Base-by-base conservation (phyloP, 2,888 invertebrate genomes). In the Amaurobius ferox region DNA sequence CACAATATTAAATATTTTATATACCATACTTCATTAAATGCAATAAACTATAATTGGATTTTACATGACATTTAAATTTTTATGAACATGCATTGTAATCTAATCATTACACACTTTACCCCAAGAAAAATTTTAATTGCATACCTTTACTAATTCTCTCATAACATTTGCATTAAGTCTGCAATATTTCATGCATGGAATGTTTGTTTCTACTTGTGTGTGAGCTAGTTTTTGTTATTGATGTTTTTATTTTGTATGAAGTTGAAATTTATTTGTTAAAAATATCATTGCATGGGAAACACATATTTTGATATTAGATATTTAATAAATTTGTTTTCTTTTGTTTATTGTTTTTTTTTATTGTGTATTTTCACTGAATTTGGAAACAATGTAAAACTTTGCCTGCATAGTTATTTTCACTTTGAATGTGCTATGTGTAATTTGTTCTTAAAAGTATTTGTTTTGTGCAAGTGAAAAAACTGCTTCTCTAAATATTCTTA, bases 401-500 rank as follows among this genome's bases (percentile, higher is more conserved):
- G 55, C 55, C 23, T 55, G 55, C 55, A 55, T 55, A 23, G n/a
- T n/a, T n/a, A 55, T 55, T 55, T 44, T 44, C 55, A 6, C 55
- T 55, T 16, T 23, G 55, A 55, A 55, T 55, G 55, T 55, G 55
- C 19, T 55, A 23, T 55, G 23, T 23, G 23, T 55, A 55, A 23
- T 55, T 19, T 23, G 23, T 55, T 55, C 23, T 19, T 1, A n/a
- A 55, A 55, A 28, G 9, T 64, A 23, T 64, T 13, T 23, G 11
- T 26, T 7, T 40, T 28, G 26, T 77, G 76, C 48, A 13, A 44
- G 29, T 76, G 44, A 67, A 73, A 73, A 73, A 73, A 77, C 76
- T 77, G 76, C 76, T 77, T 77, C 76, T 77, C 76, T 67, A 44
- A 55, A 55, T 55, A 23, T 55, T 55, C 44, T 23, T 55, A 23